A percentile compares a stretch with the other conserved stretches of the same genome.
Conservation (phyloP, 2,797 vertebrate species). For the Thunnus albacares region DNA sequence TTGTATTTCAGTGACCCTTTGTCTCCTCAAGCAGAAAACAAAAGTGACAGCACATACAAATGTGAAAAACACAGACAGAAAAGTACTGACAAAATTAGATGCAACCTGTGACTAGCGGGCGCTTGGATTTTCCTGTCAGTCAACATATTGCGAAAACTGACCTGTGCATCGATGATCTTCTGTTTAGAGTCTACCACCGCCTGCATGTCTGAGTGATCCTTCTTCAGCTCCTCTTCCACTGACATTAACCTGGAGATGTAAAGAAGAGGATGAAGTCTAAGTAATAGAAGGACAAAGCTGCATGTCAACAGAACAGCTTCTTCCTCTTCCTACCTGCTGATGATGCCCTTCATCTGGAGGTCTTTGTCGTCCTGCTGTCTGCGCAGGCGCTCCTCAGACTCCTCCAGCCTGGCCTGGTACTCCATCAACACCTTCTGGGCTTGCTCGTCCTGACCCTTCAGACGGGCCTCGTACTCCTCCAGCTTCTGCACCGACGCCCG, state of each 20-base stretch:
- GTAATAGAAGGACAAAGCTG: neutral
- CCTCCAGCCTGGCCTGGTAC: slow-evolving; percentile 97
- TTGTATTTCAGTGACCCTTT: slow-evolving; percentile 49
- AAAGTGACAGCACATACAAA: slow-evolving; percentile 34
- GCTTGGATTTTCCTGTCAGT: neutral
- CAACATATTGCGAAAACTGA: slow-evolving; percentile 61
- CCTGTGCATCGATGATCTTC: slow-evolving; percentile 99
- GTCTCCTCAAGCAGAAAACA: slow-evolving; percentile 39
- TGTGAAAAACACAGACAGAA: neutral
- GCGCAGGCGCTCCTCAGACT: slow-evolving; percentile 95
- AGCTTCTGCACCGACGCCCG: slow-evolving; percentile 95
- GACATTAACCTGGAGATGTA: slow-evolving; percentile 92
- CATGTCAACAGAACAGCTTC: neutral
- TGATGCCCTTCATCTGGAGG: slow-evolving; percentile 99
- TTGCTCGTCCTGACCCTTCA: slow-evolving; percentile 97
- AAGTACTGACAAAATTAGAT: neutral
- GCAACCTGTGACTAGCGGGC: neutral
- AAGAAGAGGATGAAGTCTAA: neutral
- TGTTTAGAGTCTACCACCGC: slow-evolving; percentile 98
- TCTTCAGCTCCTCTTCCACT: slow-evolving; percentile 98
- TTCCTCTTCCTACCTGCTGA: slow-evolving; percentile 90
- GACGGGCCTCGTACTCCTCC: slow-evolving; percentile 95
- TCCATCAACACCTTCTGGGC: slow-evolving; percentile 97
- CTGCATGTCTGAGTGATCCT: slow-evolving; percentile 98
- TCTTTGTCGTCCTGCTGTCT: slow-evolving; percentile 98